Base-by-base conservation (phyloP, 1,140 invertebrate genomes). In the Danaus melanippus region DNA sequence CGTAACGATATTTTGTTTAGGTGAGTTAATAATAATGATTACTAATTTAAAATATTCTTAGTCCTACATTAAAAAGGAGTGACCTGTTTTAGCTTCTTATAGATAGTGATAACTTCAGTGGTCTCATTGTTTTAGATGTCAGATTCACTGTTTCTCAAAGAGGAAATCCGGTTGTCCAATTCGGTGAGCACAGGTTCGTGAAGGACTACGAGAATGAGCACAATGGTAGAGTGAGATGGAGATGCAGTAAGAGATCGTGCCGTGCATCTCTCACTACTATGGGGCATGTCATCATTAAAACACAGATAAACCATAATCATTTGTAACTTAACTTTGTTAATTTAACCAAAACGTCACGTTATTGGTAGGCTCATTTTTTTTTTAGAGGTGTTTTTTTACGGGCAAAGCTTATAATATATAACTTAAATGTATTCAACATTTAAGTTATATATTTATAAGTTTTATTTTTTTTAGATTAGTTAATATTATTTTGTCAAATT, bases 181-280 rank as follows among this genome's bases (percentile, higher is more conserved):
- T 59, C n/a, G 56, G 46, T 21, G 9, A 42, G 12, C 15, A 64
- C 12, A 60, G 54, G 9, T 65, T 46, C 47, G 15, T 60, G 12
- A 68, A 60, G 42, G 58, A 62, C 44, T 69, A 69, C 21, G 53
- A 52, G 11, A 62, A 59, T 17, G 17, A 21, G 10, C 4, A 40
- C 0, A 52, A 32, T 7, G 43, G 32, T 0, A 66, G 59, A 59
- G 59, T 60, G 6, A 63, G 60, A 57, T 69, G 66, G 66, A 63
- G 66, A 10, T 69, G 66, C 42, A 42, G 44, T 0, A 69, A 56
- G 17, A 56, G 48, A 42, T 39, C 39, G 10, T 68, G 66, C 45
- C 44, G 45, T n/a, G 66, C 66, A 8, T 53, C 53, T 12, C 15
- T 68, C 15, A 58, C 50, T 11, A 66, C 63, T 4, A 40, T 62